Evolutionary conservation across 2,113 vertebrate species (phyloP).

Genomic region (Excalfactoria chinensis): DNA sequence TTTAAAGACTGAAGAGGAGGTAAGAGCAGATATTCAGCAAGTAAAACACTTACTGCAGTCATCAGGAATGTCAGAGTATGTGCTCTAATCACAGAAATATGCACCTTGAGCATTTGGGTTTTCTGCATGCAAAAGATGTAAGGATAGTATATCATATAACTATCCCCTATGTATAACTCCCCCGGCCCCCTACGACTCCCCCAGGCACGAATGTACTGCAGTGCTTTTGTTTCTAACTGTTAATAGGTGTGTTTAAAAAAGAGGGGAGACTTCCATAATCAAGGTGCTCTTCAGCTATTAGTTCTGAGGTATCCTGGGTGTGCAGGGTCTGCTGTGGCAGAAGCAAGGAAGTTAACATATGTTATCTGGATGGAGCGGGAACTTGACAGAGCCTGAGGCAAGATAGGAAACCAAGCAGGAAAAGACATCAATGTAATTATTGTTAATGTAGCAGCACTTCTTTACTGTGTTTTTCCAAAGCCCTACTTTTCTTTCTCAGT

Average conservation of each 20-base stretch:
- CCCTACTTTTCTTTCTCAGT: neutral
- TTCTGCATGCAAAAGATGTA: neutral
- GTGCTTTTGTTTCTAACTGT: neutral
- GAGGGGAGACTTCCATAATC: neutral
- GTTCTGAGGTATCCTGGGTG: neutral
- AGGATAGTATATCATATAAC: neutral
- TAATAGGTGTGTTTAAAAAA: neutral
- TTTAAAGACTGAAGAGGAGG: slow-evolving; percentile 3
- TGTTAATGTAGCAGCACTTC: neutral
- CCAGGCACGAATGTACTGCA: neutral
- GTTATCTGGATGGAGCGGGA: neutral
- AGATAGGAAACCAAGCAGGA: neutral
- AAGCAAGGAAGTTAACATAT: neutral
- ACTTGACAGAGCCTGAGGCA: neutral
- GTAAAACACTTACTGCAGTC: slow-evolving; percentile 23
- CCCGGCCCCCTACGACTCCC: too few species aligned
- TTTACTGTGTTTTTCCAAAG: neutral
- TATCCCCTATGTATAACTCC: neutral
- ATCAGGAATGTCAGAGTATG: neutral
- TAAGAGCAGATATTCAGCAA: slow-evolving; percentile 16
- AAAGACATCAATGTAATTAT: neutral
- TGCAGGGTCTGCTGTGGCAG: neutral
- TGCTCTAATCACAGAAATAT: neutral
- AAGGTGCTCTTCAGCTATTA: neutral
- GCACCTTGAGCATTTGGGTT: neutral